Evolutionary conservation across 2,888 invertebrate genomes (phyloP), one percentile per base, ranked within the genome.

Genomic region (Parnassius smintheus): DNA sequence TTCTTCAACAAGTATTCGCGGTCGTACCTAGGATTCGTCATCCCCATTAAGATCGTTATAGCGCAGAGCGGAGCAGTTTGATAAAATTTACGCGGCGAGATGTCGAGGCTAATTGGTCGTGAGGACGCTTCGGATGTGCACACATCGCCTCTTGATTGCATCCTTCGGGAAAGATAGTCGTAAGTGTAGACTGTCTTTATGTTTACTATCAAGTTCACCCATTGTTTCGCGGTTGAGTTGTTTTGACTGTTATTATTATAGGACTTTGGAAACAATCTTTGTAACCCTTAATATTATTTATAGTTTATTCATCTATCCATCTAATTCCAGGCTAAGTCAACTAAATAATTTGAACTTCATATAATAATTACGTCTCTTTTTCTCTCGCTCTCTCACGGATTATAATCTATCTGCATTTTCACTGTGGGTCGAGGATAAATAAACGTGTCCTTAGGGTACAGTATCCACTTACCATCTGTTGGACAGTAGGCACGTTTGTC

Each of bases 101-200:
- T 46, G 83, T 74, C 74, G 77, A 71, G 75, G 80, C 83, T 88
- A 87, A 88, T 88, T 88, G 88, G 86, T 87, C 82, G 83, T 83
- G 81, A 82, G 83, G 78, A 77, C 72, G 75, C 73, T 78, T 77
- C 75, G 70, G 75, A 75, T 76, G 80, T 77, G 77, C 81, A 80
- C 81, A 81, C 81, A 81, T 13, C 72, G 81, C 79, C 76, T 81
- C 82, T 81, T 84, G 83, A 86, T 86, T 83, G 82, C 82, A 72
- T 76, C 77, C 77, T 73, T 72, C 65, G 66, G 67, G 62, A 62
- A 60, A 62, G 60, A 57, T 67, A 50, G 57, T 49, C 58, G 18
- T 59, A 52, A 56, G 50, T 56, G 56, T 59, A 52, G 51, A 35
- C 45, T 50, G 41, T 59, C 46, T 59, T 56, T 64, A 59, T 59